These are phyloP conservation scores for Lateolabrax maculatus DNA, from an alignment of 2,797 vertebrate genomes.

Conservation along the genomic window DNA sequence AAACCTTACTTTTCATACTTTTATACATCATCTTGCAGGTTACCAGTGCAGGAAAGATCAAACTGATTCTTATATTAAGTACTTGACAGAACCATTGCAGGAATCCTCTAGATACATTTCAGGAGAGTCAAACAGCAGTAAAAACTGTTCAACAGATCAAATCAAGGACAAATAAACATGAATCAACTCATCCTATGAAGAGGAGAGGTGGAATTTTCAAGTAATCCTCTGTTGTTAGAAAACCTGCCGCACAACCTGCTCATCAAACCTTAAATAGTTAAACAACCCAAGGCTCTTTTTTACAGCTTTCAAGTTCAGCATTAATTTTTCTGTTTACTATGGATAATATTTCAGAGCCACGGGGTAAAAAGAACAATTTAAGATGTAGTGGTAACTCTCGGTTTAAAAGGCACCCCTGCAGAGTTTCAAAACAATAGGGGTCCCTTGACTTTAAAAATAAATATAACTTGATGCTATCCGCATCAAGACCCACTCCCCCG, in stretches of 20 bases:
- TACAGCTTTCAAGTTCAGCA: conserved; percentile 29
- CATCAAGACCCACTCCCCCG: conserved; percentile 17
- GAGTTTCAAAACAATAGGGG: conserved; percentile 48
- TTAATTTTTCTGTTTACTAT: conserved; percentile 38
- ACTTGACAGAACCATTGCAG: background rate
- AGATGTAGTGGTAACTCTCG: conserved; percentile 22
- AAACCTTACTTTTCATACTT: too few species aligned
- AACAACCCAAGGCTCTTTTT: conserved; percentile 39
- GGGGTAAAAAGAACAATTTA: conserved; percentile 57
- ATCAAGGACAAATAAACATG: conserved; percentile 12
- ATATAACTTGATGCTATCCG: conserved; percentile 38
- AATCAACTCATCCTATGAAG: conserved; percentile 7
- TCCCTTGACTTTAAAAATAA: conserved; percentile 40
- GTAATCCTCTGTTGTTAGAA: conserved; percentile 8
- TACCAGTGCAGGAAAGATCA: background rate
- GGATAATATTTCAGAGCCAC: conserved; percentile 45
- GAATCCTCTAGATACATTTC: background rate
- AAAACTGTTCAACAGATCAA: background rate
- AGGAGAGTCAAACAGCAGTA: background rate
- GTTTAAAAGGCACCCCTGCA: conserved; percentile 56
- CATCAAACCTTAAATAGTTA: conserved; percentile 46
- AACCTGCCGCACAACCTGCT: conserved; percentile 39
- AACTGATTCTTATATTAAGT: background rate
- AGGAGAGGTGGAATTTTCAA: background rate
- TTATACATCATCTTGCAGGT: too few species aligned